These are phyloP conservation scores for Aricia artaxerxes DNA, from an alignment of 2,888 invertebrate species.

Conservation along the genomic window DNA sequence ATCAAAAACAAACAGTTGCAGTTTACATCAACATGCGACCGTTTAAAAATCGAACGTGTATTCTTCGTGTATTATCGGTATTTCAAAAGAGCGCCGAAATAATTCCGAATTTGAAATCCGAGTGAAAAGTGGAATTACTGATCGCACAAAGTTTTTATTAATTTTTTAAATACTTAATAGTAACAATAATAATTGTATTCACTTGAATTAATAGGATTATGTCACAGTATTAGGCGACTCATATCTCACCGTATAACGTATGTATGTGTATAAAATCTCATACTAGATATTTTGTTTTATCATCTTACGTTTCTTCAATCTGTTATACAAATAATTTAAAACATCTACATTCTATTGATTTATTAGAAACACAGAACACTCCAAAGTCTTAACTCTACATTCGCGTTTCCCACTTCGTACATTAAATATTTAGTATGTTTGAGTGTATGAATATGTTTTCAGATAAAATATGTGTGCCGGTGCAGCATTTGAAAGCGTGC, in stretches of 20 bases:
- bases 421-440: conserved; percentile 2
- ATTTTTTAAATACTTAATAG: too few relatives aligned
- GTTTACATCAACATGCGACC: not conserved
- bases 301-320: not conserved
- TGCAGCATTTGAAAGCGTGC: conserved; percentile 82
- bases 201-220: not conserved
- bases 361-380: too few relatives aligned
- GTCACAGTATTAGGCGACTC: not conserved
- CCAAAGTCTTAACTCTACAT: not conserved
- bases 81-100: not conserved
- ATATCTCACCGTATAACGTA: too few relatives aligned
- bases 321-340: not conserved
- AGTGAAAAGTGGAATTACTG: not conserved
- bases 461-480: conserved; percentile 90
- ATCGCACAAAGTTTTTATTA: too few relatives aligned
- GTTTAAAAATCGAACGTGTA: not conserved
- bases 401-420: not conserved
- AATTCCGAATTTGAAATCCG: not conserved
- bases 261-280: too few relatives aligned
- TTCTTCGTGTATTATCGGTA: not conserved
- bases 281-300: too few relatives aligned
- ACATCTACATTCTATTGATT: not conserved
- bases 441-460: conserved; percentile 39
- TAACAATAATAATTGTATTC: too few relatives aligned
- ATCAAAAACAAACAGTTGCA: conserved; percentile 2